phyloP scores from a whole-genome alignment of 2,113 vertebrate species.

The Leucosticte australis region DNA sequence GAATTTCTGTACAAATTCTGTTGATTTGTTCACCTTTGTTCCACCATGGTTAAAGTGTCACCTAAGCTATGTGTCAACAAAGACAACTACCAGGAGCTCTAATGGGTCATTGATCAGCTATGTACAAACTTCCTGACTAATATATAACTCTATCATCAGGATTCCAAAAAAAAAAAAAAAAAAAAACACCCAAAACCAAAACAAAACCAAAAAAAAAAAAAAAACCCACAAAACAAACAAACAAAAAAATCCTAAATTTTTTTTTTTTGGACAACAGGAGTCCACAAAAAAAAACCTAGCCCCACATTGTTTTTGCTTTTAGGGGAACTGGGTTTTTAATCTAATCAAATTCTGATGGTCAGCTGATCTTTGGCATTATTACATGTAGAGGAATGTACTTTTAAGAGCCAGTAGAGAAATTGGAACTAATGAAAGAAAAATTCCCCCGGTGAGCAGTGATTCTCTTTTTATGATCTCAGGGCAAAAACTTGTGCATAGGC shows the following conservation, averaged over 20 bases:
- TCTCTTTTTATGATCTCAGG: not conserved
- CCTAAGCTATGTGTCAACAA: not conserved
- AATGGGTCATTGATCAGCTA: not conserved
- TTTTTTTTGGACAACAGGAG: too few species aligned
- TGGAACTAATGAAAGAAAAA: not conserved
- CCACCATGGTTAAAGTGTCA: not conserved
- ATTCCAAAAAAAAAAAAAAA: not conserved
- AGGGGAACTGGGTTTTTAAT: not conserved
- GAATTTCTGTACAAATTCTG: not conserved
- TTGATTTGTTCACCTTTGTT: not conserved
- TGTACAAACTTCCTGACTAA: not conserved
- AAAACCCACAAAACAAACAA: too few species aligned
- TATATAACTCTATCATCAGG: not conserved
- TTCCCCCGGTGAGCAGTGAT: not conserved
- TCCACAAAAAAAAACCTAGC: not conserved
- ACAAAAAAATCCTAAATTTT: too few species aligned
- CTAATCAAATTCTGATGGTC: not conserved
- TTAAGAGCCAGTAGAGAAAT: not conserved
- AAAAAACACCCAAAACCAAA: too few species aligned
- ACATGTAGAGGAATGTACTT: not conserved
- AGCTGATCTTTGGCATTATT: not conserved
- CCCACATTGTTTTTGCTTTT: not conserved
- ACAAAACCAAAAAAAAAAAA: too few species aligned
- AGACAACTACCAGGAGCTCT: fast-evolving
- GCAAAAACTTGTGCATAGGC: not conserved